phyloP scores from a whole-genome alignment of 2,113 vertebrate genomes.

The Apodemus sylvaticus region DNA sequence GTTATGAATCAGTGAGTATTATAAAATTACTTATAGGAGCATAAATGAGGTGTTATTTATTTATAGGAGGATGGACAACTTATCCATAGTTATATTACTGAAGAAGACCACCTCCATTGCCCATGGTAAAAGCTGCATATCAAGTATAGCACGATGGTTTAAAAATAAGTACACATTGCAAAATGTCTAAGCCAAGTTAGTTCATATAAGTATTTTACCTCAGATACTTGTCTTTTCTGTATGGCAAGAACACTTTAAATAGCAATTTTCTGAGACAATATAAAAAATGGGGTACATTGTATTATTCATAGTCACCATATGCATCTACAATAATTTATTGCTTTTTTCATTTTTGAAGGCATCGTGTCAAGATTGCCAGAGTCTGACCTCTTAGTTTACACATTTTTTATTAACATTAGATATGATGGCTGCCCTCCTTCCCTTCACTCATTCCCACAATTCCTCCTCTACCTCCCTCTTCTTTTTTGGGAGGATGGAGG shows the following conservation, averaged over 20 bases:
- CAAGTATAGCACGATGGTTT: background rate
- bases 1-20: background rate
- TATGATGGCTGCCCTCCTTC: too few species aligned
- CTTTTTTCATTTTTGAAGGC: background rate
- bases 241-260: background rate
- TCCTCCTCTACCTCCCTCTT: too few species aligned
- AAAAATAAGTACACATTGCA: background rate
- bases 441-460: too few species aligned
- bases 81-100: background rate
- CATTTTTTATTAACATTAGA: too few species aligned
- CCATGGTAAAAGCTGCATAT: background rate
- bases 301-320: background rate
- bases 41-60: background rate
- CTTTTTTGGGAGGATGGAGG: too few species aligned
- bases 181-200: background rate
- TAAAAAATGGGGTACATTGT: background rate
- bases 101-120: background rate
- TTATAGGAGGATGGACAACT: background rate
- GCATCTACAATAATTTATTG: background rate
- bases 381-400: too few species aligned
- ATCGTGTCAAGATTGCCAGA: too few species aligned
- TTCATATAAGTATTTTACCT: background rate
- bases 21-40: background rate
- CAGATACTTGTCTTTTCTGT: background rate
- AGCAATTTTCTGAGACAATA: background rate